phyloP scores from a whole-genome alignment of 2,797 vertebrate genomes.

The Pipistrellus nathusii region DNA sequence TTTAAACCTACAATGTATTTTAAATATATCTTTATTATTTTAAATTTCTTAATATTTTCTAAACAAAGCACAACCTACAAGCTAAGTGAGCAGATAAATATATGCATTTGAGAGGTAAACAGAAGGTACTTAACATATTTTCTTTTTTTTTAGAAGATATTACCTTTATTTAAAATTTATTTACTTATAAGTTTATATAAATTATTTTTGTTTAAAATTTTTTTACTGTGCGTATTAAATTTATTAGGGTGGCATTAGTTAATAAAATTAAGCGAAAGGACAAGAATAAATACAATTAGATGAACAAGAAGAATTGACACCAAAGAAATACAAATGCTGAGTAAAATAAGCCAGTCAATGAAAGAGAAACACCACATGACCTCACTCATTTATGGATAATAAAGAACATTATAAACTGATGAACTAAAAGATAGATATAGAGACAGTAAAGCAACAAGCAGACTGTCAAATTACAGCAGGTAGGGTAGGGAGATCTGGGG shows the following conservation, averaged over 20 bases:
- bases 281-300: not conserved
- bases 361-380: too few species aligned
- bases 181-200: not conserved
- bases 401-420: too few species aligned
- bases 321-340: not conserved
- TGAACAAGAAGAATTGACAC: not conserved
- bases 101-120: conserved; percentile 30
- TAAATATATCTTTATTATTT: conserved; percentile 19
- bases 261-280: not conserved
- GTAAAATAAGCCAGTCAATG: too few species aligned
- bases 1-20: not conserved
- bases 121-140: not conserved
- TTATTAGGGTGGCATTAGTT: not conserved
- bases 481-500: too few species aligned
- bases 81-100: not conserved
- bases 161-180: not conserved
- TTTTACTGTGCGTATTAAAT: not conserved
- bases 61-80: not conserved
- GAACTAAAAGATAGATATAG: too few species aligned
- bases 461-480: too few species aligned
- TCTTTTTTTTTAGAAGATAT: not conserved
- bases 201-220: not conserved
- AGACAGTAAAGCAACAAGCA: too few species aligned
- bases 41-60: not conserved
- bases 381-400: too few species aligned